These are phyloP conservation scores for Arnoldichthys spilopterus DNA, from an alignment of 2,797 vertebrate species.

Conservation along the genomic window DNA sequence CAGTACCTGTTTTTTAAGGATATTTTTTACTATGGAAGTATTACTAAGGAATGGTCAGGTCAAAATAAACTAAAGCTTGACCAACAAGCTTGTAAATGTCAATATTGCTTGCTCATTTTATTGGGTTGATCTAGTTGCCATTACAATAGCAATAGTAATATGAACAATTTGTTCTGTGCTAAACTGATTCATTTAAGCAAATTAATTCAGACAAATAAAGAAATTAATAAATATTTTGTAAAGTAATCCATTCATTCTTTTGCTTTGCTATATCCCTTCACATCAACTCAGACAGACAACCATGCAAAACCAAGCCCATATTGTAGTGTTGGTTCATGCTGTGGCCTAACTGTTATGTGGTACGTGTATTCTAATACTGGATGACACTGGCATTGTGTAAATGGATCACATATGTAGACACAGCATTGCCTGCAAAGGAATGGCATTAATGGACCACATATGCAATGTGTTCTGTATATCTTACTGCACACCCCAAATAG, in stretches of 20 bases:
- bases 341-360: constrained; percentile 26
- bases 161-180: too few species aligned
- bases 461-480: constrained; percentile 45
- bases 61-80: too few species aligned
- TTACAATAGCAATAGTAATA: too few species aligned
- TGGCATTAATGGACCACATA: constrained; percentile 58
- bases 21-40: too few species aligned
- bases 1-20: too few species aligned
- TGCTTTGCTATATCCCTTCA: background rate
- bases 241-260: background rate
- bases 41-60: too few species aligned
- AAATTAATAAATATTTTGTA: too few species aligned
- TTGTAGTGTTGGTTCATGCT: constrained; percentile 21
- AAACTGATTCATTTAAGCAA: too few species aligned
- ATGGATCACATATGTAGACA: constrained; percentile 50
- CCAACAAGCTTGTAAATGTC: too few species aligned
- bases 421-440: constrained; percentile 11
- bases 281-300: background rate
- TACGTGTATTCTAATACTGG: constrained; percentile 45
- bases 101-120: too few species aligned
- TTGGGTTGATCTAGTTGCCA: too few species aligned
- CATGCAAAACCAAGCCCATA: background rate
- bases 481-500: constrained; percentile 18
- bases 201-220: too few species aligned
- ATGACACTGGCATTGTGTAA: constrained; percentile 52